A percentile compares a stretch with the other conserved stretches of the same genome.
These are phyloP conservation scores for Orchesella flavescens DNA, from an alignment of 2,888 invertebrate genomes.

Conservation along the genomic window DNA sequence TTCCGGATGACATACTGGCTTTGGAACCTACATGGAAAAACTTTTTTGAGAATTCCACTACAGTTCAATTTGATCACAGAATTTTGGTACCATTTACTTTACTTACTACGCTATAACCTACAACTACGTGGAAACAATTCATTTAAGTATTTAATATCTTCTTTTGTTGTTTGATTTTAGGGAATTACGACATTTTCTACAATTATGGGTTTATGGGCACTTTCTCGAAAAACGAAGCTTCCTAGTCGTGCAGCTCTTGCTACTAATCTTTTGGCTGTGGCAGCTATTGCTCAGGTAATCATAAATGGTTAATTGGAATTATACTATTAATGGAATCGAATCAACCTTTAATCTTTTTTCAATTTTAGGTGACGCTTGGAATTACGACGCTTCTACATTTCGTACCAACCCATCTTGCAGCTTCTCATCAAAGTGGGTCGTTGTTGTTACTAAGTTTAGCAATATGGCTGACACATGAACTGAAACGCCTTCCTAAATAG, in stretches of 20 bases:
- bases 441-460: constrained; percentile 88
- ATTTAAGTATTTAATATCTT: too few species aligned
- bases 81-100: constrained; percentile 81
- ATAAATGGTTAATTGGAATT: too few species aligned
- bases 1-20: constrained; percentile 89
- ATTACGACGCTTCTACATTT: constrained; percentile 88
- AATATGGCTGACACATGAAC: constrained; percentile 94
- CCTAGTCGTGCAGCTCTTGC: constrained; percentile 84
- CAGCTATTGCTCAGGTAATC: constrained; percentile 84
- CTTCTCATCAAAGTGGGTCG: constrained; percentile 95
- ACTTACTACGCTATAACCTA: too few species aligned
- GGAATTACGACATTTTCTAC: constrained; percentile 86
- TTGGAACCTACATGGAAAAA: constrained; percentile 84
- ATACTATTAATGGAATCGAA: too few species aligned
- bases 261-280: constrained; percentile 81
- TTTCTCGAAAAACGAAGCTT: constrained; percentile 81
- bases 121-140: too few species aligned
- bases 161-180: constrained; percentile 73
- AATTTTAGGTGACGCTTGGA: constrained; percentile 85
- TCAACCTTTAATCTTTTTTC: too few species aligned
- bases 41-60: constrained; percentile 96
- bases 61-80: constrained; percentile 96
- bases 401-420: constrained; percentile 92
- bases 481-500: constrained; percentile 76
- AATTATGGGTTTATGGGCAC: constrained; percentile 83